Conservation (phyloP, 2,113 vertebrate species). For the Poeciliopsis turrubarensis region DNA sequence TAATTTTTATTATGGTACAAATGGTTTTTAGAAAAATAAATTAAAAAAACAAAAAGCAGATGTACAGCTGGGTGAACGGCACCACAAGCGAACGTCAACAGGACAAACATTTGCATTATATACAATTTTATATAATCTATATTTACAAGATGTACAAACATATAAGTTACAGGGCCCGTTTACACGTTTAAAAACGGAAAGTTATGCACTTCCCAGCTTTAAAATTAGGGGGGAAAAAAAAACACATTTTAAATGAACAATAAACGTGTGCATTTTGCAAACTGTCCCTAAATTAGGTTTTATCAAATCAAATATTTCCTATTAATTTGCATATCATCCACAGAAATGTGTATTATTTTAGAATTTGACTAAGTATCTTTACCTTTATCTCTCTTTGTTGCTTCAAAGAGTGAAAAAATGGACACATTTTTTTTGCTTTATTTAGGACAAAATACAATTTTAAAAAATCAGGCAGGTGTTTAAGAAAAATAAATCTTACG, state of each 20-base stretch:
- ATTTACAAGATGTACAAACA: neutral
- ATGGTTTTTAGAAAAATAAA: neutral
- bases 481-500: too few relatives aligned
- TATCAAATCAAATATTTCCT: neutral
- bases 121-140: neutral
- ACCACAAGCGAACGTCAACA: neutral
- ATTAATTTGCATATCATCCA: neutral
- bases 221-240: neutral
- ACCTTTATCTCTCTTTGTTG: neutral
- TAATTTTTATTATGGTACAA: neutral
- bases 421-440: neutral
- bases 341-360: neutral
- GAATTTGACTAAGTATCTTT: neutral
- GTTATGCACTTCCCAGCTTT: neutral
- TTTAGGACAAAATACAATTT: too few relatives aligned
- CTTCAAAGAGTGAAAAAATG: neutral
- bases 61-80: neutral
- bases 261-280: neutral
- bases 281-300: neutral
- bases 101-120: neutral
- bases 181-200: neutral
- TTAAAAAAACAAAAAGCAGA: neutral
- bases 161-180: neutral
- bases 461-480: too few relatives aligned
- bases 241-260: neutral